These are phyloP conservation scores for Aporophyla lueneburgensis DNA, from an alignment of 2,888 invertebrate genomes.

Conservation along the genomic window DNA sequence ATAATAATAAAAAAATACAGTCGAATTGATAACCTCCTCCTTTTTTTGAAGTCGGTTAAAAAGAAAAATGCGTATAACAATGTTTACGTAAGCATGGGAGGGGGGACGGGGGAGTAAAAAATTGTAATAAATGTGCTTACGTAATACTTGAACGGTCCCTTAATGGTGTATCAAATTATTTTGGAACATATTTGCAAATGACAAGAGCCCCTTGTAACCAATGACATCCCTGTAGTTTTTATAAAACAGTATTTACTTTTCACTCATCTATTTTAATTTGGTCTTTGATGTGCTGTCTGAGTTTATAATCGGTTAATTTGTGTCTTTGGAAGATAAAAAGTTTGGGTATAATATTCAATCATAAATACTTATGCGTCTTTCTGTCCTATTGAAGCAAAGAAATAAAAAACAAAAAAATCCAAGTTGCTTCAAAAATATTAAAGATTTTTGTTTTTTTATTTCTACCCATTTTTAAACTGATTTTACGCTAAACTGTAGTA, in stretches of 20 bases:
- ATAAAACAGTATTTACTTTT: slow-evolving; percentile 89
- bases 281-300: slow-evolving; percentile 75
- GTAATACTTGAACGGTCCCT: too few relatives aligned
- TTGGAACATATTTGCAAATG: slow-evolving; percentile 83
- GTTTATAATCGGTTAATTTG: slow-evolving; percentile 48
- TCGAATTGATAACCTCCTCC: too few relatives aligned
- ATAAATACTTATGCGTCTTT: background rate
- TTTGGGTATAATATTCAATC: too few relatives aligned
- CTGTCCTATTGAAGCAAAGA: background rate
- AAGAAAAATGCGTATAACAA: too few relatives aligned
- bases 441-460: background rate
- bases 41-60: too few relatives aligned
- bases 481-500: background rate
- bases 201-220: slow-evolving; percentile 78
- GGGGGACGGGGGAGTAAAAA: too few relatives aligned
- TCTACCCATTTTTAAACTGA: background rate
- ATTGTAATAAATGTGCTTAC: too few relatives aligned
- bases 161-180: background rate
- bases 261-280: slow-evolving; percentile 75
- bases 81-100: too few relatives aligned
- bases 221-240: slow-evolving; percentile 84
- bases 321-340: background rate
- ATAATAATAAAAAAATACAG: too few relatives aligned
- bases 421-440: background rate
- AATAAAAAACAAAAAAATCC: background rate